Percentiles rank a stretch among this genome's conserved stretches.
Evolutionary conservation across 1,140 invertebrate species (phyloP).

Genomic region (Drosophila miranda): DNA sequence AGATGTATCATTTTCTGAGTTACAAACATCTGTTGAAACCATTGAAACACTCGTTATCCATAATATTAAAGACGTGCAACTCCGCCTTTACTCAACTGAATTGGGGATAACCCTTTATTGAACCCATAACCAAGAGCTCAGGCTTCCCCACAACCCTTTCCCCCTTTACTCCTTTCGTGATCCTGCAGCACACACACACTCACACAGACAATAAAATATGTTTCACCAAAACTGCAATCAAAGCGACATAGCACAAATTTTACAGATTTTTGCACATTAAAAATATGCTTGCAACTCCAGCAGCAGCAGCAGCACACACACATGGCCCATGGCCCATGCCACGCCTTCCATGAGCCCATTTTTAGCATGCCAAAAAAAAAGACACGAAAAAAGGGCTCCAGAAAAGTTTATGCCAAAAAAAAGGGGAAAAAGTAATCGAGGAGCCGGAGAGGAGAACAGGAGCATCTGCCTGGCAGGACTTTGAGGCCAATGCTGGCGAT

Average conservation of each 20-base stretch:
- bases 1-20: too few relatives aligned
- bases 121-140: too few relatives aligned
- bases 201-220: slow-evolving; percentile 42
- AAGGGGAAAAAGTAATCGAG: slow-evolving; percentile 25
- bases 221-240: slow-evolving; percentile 65
- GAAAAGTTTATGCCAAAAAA: slow-evolving; percentile 51
- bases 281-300: slow-evolving; percentile 65
- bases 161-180: slow-evolving; percentile 12
- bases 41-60: too few relatives aligned
- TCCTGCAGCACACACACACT: slow-evolving; percentile 15
- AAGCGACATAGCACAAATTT: slow-evolving; percentile 69
- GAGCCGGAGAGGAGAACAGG: slow-evolving; percentile 10
- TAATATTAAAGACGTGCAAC: too few relatives aligned
- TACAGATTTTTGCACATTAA: slow-evolving; percentile 76
- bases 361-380: slow-evolving; percentile 58
- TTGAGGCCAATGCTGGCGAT: slow-evolving; percentile 10
- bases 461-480: slow-evolving; percentile 33
- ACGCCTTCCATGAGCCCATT: slow-evolving; percentile 48
- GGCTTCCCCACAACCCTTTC: too few relatives aligned
- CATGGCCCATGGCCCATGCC: slow-evolving; percentile 6
- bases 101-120: too few relatives aligned
- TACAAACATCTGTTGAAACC: too few relatives aligned
- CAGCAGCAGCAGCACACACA: background rate
- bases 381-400: background rate
- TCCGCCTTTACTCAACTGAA: too few relatives aligned